Percentiles rank a stretch among this genome's conserved stretches.
Evolutionary conservation across 2,113 vertebrate genomes (phyloP).

Genomic region (Etia nguti): DNA sequence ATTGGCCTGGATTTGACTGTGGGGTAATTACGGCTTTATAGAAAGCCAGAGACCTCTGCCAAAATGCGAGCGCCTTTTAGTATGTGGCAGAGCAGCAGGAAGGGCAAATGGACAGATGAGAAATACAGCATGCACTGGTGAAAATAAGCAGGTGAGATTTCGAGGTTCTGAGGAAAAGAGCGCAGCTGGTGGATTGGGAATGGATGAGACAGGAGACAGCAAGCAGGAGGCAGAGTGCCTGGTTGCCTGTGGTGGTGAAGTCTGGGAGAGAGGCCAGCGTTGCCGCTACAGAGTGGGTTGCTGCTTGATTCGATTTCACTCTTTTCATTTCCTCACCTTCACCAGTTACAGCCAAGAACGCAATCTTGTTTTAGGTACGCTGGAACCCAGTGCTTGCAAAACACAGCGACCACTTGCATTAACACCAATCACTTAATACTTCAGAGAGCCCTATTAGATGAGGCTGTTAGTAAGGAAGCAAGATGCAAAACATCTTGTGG

Average conservation of each 20-base stretch:
- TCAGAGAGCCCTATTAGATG: neutral
- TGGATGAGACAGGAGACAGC: neutral
- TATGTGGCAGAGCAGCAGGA: neutral
- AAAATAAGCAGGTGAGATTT: conserved; percentile 1
- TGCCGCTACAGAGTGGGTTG: conserved; percentile 28
- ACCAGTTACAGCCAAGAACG: neutral
- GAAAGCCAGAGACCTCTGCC: conserved; percentile 7
- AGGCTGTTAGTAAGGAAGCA: neutral
- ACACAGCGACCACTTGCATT: neutral
- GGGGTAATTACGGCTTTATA: conserved; percentile 45
- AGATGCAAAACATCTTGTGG: neutral
- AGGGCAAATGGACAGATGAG: neutral
- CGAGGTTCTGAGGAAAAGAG: neutral
- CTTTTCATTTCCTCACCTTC: conserved; percentile 49
- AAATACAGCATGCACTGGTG: neutral
- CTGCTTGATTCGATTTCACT: conserved; percentile 51
- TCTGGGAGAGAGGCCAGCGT: conserved; percentile 44
- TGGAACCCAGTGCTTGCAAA: conserved; percentile 4
- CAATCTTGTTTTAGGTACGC: conserved; percentile 21
- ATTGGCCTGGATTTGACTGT: conserved; percentile 30
- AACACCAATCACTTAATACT: conserved; percentile 14
- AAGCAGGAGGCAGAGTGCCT: neutral
- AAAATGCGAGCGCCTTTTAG: neutral
- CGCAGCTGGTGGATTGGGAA: neutral
- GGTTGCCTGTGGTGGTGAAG: conserved; percentile 7